Evolutionary conservation across 2,113 vertebrate species (phyloP).

Genomic region (Prolemur simus): DNA sequence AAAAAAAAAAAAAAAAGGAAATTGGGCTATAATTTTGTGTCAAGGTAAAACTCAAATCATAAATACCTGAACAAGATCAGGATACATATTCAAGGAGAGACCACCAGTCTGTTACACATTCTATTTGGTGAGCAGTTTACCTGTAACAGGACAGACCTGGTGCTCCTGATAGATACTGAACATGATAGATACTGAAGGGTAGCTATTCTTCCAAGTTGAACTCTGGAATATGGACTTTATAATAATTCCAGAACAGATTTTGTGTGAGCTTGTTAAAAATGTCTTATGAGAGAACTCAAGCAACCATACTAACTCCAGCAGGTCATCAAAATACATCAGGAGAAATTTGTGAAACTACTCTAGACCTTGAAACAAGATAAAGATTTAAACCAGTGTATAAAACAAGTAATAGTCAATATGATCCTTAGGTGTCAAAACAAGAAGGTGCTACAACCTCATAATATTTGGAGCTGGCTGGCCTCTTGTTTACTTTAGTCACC

Average conservation of each 20-base stretch:
- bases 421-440: background rate
- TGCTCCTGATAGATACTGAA: background rate
- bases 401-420: background rate
- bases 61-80: background rate
- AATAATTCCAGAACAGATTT: background rate
- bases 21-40: slow-evolving; percentile 39
- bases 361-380: slow-evolving; percentile 3
- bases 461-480: background rate
- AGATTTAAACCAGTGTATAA: background rate
- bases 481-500: background rate
- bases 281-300: background rate
- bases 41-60: slow-evolving; percentile 32
- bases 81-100: slow-evolving; percentile 15
- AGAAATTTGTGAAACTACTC: background rate
- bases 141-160: background rate
- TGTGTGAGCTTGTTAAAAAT: slow-evolving; percentile 19
- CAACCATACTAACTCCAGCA: background rate
- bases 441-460: background rate
- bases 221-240: background rate
- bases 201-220: slow-evolving; percentile 13
- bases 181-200: background rate
- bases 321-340: background rate
- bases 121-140: slow-evolving; percentile 3
- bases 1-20: too few relatives aligned
- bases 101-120: background rate